A percentile compares a stretch with the other conserved stretches of the same genome.
phyloP scores from a whole-genome alignment of 2,888 invertebrate species.

The Caenorhabditis sinica region DNA sequence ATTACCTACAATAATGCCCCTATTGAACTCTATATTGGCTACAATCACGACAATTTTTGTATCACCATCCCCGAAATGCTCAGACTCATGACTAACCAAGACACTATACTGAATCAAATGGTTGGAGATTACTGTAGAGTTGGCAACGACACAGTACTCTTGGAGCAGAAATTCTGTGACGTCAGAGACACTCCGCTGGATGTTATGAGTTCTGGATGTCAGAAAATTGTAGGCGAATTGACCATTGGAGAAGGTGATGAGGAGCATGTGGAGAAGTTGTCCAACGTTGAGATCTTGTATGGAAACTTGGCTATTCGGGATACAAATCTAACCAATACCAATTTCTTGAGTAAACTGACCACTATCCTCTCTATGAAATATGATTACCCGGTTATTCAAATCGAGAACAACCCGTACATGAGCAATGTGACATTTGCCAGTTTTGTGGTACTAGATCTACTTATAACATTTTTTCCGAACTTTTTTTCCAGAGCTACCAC shows the following conservation, averaged over 20 bases:
- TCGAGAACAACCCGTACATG: background rate
- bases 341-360: background rate
- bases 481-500: background rate
- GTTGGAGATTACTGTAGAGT: slow-evolving; percentile 1
- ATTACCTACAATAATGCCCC: background rate
- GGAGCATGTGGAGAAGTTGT: background rate
- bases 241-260: background rate
- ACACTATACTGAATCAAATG: background rate
- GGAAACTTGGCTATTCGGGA: background rate
- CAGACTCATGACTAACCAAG: background rate
- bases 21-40: background rate
- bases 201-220: background rate
- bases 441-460: background rate
- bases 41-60: background rate
- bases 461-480: too few species aligned
- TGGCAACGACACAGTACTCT: background rate
- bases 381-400: background rate
- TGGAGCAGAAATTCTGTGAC: slow-evolving; percentile 3
- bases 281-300: background rate
- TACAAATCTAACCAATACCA: slow-evolving; percentile 5
- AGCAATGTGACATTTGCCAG: background rate
- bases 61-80: slow-evolving; percentile 7
- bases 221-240: background rate
- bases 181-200: background rate
- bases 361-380: background rate